Percentiles rank a stretch among this genome's conserved stretches.
Conservation (phyloP, 2,113 vertebrate genomes). For the Eidolon helvum region DNA sequence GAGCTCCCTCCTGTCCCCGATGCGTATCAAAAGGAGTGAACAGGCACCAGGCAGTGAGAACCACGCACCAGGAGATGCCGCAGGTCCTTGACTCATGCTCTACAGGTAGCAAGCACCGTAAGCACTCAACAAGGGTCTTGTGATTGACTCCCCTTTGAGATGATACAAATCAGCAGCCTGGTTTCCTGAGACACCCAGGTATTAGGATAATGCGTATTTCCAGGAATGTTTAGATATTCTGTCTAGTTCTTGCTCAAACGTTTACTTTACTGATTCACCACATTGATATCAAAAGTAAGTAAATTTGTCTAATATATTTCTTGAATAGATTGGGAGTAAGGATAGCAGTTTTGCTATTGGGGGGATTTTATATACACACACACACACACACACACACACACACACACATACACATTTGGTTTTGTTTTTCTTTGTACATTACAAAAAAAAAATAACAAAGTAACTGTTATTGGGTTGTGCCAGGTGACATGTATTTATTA, state of each 20-base stretch:
- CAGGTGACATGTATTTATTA: not conserved
- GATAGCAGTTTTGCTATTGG: not conserved
- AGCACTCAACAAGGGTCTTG: not conserved
- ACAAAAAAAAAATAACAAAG: not conserved
- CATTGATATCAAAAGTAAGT: not conserved
- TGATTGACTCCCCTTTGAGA: not conserved
- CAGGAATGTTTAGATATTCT: not conserved
- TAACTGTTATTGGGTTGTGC: not conserved
- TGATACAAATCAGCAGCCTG: not conserved
- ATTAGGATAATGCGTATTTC: not conserved
- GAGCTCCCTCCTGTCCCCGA: not conserved
- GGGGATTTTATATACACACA: not conserved
- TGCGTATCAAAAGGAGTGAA: not conserved
- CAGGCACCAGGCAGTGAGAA: not conserved
- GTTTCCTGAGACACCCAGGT: not conserved
- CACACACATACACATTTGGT: not conserved
- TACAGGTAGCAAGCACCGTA: not conserved
- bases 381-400: no score
- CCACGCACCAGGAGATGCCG: not conserved
- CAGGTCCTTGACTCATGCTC: not conserved
- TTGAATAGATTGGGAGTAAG: slow-evolving; percentile 1
- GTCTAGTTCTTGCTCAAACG: not conserved
- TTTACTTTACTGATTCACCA: not conserved
- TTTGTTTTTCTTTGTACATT: not conserved
- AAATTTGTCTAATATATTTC: not conserved